These are phyloP conservation scores for Discoglossus pictus DNA, from an alignment of 2,797 vertebrate species.

Conservation along the genomic window DNA sequence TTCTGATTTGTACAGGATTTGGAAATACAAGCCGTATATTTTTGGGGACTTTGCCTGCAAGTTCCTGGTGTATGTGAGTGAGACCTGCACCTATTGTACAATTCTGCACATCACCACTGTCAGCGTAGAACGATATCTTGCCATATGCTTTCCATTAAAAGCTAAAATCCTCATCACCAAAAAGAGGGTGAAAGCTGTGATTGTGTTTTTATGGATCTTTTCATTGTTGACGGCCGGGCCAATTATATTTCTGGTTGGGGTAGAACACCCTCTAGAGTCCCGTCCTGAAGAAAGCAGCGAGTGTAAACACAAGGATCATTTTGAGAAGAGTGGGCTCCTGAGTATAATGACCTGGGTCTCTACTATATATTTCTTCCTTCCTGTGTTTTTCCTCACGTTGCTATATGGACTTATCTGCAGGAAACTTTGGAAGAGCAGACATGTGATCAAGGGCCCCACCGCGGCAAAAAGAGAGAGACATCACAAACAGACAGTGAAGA, in stretches of 20 bases:
- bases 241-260: constrained; percentile 71
- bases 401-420: constrained; percentile 77
- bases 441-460: constrained; percentile 8
- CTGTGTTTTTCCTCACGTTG: constrained; percentile 69
- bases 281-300: constrained; percentile 54
- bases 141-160: constrained; percentile 75
- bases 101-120: constrained; percentile 81
- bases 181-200: constrained; percentile 67
- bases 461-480: constrained; percentile 61
- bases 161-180: constrained; percentile 74
- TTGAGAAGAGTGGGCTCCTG: constrained; percentile 69
- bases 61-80: constrained; percentile 74
- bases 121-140: constrained; percentile 77
- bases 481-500: constrained; percentile 70
- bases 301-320: constrained; percentile 70
- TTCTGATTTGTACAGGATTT: constrained; percentile 77
- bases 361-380: constrained; percentile 78
- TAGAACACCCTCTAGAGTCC: constrained; percentile 59
- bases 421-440: constrained; percentile 69
- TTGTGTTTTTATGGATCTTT: constrained; percentile 71
- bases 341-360: constrained; percentile 76
- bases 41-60: constrained; percentile 76
- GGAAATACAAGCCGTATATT: constrained; percentile 73
- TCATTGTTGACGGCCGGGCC: constrained; percentile 71
- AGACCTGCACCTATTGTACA: constrained; percentile 79